Evolutionary conservation across 2,797 vertebrate genomes (phyloP).

Genomic region (Adelosebastes latens): DNA sequence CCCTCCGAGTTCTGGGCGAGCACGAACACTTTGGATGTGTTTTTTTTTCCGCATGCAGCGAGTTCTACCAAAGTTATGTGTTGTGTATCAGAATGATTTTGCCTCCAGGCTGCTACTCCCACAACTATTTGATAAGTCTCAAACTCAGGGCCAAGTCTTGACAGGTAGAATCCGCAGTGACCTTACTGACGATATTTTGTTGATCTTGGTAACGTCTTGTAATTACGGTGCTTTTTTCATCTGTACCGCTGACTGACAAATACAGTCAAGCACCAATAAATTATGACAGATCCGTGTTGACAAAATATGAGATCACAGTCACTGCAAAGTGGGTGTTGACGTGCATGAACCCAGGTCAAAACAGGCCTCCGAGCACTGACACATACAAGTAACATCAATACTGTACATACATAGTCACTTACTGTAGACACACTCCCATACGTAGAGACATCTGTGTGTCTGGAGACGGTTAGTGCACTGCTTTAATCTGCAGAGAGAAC

Average conservation of each 20-base stretch:
- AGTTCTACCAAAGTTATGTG: conserved; percentile 41
- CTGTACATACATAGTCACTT: background rate
- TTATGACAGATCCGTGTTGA: conserved; percentile 6
- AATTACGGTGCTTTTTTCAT: conserved; percentile 42
- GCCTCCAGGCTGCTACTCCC: conserved; percentile 44
- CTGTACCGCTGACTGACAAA: conserved; percentile 34
- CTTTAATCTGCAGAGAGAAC: conserved; percentile 26
- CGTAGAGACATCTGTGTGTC: background rate
- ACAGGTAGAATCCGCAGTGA: conserved; percentile 39
- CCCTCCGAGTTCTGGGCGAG: conserved; percentile 28
- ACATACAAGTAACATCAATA: background rate
- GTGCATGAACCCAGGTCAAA: conserved; percentile 16
- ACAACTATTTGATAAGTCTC: conserved; percentile 43
- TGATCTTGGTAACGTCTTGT: conserved; percentile 32
- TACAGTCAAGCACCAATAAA: conserved; percentile 1
- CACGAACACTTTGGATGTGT: conserved; percentile 28
- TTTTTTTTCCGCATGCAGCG: background rate
- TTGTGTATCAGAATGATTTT: conserved; percentile 46
- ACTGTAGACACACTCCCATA: background rate
- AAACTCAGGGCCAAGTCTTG: conserved; percentile 45
- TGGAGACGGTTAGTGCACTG: background rate
- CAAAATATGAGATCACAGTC: conserved; percentile 20
- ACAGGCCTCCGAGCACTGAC: background rate
- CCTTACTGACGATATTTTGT: conserved; percentile 30
- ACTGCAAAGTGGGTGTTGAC: conserved; percentile 12